A percentile compares a stretch with the other conserved stretches of the same genome.
These are phyloP conservation scores for Tipula vernalis DNA, from an alignment of 2,888 invertebrate genomes.

Conservation along the genomic window DNA sequence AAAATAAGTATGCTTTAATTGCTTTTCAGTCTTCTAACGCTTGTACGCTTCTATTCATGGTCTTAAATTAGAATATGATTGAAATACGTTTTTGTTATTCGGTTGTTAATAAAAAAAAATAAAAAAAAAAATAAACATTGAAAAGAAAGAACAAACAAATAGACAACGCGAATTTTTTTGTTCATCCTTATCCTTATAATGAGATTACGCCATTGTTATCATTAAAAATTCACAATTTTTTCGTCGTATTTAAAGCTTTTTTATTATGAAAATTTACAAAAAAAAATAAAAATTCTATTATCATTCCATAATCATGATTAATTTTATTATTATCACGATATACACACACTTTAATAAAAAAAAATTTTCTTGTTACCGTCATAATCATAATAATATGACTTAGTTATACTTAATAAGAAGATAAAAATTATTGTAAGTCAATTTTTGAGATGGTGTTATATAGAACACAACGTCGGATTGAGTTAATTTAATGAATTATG, in stretches of 20 bases:
- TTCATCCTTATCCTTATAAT: neutral
- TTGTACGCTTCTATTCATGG: neutral
- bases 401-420: neutral
- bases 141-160: neutral
- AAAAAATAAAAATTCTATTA: neutral
- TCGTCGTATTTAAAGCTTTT: neutral
- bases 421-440: neutral
- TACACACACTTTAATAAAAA: neutral
- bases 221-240: neutral
- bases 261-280: neutral
- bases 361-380: neutral
- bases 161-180: neutral
- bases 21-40: neutral
- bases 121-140: neutral
- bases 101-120: neutral
- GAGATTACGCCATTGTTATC: neutral
- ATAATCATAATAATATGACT: neutral
- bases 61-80: neutral
- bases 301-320: neutral
- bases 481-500: neutral
- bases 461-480: neutral
- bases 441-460: neutral
- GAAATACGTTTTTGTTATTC: neutral
- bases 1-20: neutral
- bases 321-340: neutral